These are phyloP conservation scores for Trichopoda pennipes DNA, from an alignment of 2,888 invertebrate genomes.

Conservation along the genomic window DNA sequence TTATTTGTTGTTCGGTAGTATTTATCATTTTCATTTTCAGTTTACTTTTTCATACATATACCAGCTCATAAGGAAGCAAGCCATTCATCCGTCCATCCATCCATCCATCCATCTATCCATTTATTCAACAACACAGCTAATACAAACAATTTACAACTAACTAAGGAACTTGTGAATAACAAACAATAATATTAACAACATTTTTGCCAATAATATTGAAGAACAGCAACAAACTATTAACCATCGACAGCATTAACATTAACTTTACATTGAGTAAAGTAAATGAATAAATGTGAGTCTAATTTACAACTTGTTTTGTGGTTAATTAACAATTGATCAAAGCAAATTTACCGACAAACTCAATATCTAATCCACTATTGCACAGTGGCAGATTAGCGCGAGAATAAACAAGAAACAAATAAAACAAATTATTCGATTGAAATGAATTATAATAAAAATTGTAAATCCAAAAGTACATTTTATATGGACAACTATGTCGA, in stretches of 20 bases:
- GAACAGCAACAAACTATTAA: conserved; percentile 52
- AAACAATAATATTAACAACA: conserved; percentile 42
- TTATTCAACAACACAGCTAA: conserved; percentile 22
- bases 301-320: conserved; percentile 71
- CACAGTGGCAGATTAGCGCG: neutral
- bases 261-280: conserved; percentile 19
- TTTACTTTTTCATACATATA: conserved; percentile 38
- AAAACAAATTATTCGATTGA: conserved; percentile 20
- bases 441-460: no score
- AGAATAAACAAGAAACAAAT: conserved; percentile 21
- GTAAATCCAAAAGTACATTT: no score
- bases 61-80: no score
- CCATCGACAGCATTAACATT: conserved; percentile 25
- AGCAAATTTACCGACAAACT: conserved; percentile 50
- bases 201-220: conserved; percentile 43
- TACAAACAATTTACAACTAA: neutral
- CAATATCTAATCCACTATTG: conserved; percentile 16
- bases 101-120: no score
- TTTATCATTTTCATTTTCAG: conserved; percentile 48
- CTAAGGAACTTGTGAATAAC: conserved; percentile 4
- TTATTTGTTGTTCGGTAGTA: conserved; percentile 51
- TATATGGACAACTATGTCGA: no score
- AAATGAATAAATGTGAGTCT: conserved; percentile 66
- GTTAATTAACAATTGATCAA: conserved; percentile 72
- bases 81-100: neutral